A percentile compares a stretch with the other conserved stretches of the same genome.
These are phyloP conservation scores for Chascanopsetta lugubris DNA, from an alignment of 2,113 vertebrate species.

Conservation along the genomic window DNA sequence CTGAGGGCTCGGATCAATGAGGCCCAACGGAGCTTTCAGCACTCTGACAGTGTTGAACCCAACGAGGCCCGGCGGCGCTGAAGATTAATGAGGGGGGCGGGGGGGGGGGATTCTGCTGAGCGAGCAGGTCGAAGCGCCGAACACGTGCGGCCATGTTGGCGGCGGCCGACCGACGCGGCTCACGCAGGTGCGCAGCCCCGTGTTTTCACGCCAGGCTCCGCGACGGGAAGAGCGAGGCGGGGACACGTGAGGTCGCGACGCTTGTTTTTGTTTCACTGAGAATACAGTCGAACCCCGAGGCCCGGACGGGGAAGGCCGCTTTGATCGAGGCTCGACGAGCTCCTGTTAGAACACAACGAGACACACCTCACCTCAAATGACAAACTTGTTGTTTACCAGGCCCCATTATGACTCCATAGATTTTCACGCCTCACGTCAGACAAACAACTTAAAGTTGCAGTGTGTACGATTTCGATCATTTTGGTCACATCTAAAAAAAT, in stretches of 20 bases:
- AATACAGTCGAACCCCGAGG: conserved; percentile 67
- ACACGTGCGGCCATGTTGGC: conserved; percentile 9
- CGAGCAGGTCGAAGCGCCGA: conserved; percentile 7
- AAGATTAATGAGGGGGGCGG: conserved; percentile 55
- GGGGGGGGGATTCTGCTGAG: conserved; percentile 51
- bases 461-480: no score
- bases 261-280: conserved; percentile 65
- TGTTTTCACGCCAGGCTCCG: neutral
- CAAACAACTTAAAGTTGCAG: no score
- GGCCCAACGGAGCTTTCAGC: conserved; percentile 49
- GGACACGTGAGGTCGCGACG: conserved; percentile 32
- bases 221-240: neutral
- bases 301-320: no score
- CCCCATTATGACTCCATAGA: no score
- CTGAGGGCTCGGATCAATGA: conserved; percentile 23
- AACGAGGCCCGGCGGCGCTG: conserved; percentile 6
- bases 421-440: no score
- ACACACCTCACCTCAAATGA: no score
- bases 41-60: conserved; percentile 17
- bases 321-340: no score
- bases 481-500: no score
- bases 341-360: no score
- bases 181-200: neutral
- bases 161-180: neutral
- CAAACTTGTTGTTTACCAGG: no score